Percentiles rank a stretch among this genome's conserved stretches.
phyloP scores from a whole-genome alignment of 1,140 invertebrate species.

The Neelides sp. region DNA sequence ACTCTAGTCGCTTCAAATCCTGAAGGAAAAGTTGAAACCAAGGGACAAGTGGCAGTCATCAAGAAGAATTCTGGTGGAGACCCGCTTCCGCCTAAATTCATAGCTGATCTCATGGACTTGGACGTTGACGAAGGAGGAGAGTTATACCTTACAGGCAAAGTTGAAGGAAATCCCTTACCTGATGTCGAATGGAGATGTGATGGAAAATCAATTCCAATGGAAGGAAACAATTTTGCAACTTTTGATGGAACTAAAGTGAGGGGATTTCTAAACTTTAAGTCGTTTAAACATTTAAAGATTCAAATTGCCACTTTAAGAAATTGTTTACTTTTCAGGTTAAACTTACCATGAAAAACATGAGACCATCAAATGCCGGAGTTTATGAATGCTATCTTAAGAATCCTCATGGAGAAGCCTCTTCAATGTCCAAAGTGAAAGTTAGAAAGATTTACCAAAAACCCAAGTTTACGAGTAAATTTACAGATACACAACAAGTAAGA shows the following conservation, averaged over 20 bases:
- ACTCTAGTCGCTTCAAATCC: conserved; percentile 57
- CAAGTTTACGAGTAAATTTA: too few species aligned
- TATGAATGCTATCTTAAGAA: conserved; percentile 63
- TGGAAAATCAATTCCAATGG: conserved; percentile 48
- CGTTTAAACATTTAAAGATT: too few species aligned
- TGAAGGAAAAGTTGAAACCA: conserved; percentile 46
- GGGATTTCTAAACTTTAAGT: too few species aligned
- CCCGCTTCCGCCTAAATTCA: conserved; percentile 49
- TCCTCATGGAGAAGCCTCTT: conserved; percentile 55
- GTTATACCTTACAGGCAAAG: conserved; percentile 35
- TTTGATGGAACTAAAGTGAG: conserved; percentile 71
- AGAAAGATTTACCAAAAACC: too few species aligned
- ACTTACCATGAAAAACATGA: too few species aligned
- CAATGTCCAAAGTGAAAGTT: too few species aligned
- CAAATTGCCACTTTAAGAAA: conserved; percentile 32
- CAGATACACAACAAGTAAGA: too few species aligned
- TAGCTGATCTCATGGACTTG: conserved; percentile 56
- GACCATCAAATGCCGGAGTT: conserved; percentile 57
- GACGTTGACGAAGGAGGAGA: conserved; percentile 58
- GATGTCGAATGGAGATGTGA: conserved; percentile 72
- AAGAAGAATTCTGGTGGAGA: conserved; percentile 23
- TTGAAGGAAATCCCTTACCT: conserved; percentile 69
- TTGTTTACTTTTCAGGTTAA: too few species aligned
- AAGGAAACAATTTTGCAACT: conserved; percentile 51
- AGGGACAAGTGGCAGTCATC: conserved; percentile 32